These are phyloP conservation scores for Anastrepha ludens DNA, from an alignment of 1,140 invertebrate species.

Conservation along the genomic window DNA sequence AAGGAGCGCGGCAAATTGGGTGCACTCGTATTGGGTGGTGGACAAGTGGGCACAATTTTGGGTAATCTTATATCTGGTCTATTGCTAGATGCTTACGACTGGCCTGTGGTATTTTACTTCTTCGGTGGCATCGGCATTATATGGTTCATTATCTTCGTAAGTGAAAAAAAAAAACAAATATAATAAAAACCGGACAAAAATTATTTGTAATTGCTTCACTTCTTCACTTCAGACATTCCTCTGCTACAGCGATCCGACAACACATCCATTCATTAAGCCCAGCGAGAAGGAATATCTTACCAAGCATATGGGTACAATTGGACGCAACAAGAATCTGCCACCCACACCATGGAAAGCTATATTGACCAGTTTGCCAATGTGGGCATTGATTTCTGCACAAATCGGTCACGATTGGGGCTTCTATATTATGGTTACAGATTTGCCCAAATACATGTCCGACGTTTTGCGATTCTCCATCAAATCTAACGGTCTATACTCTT, in stretches of 20 bases:
- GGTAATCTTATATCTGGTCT: constrained; percentile 83
- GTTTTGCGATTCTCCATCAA: constrained; percentile 89
- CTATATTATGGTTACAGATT: constrained; percentile 93
- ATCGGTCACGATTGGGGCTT: constrained; percentile 96
- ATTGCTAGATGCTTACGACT: constrained; percentile 80
- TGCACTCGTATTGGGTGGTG: constrained; percentile 83
- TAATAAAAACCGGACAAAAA: too few species aligned
- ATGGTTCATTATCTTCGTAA: constrained; percentile 85
- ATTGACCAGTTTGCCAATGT: constrained; percentile 84
- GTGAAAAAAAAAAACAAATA: constrained; percentile 59
- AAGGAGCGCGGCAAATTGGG: constrained; percentile 84
- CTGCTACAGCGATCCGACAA: constrained; percentile 85
- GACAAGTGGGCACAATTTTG: constrained; percentile 84
- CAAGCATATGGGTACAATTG: constrained; percentile 77
- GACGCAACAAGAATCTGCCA: constrained; percentile 76
- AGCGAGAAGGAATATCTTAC: constrained; percentile 85
- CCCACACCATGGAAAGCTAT: constrained; percentile 84
- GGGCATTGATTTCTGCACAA: constrained; percentile 82
- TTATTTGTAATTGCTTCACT: constrained; percentile 45
- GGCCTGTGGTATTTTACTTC: constrained; percentile 88
- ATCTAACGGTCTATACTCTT: constrained; percentile 81
- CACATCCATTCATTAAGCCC: constrained; percentile 89
- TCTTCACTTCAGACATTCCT: constrained; percentile 75
- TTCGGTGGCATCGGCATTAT: constrained; percentile 85
- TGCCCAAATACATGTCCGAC: constrained; percentile 94